Base-by-base conservation (phyloP, 2,888 invertebrate genomes). In the Cantharis nigra region DNA sequence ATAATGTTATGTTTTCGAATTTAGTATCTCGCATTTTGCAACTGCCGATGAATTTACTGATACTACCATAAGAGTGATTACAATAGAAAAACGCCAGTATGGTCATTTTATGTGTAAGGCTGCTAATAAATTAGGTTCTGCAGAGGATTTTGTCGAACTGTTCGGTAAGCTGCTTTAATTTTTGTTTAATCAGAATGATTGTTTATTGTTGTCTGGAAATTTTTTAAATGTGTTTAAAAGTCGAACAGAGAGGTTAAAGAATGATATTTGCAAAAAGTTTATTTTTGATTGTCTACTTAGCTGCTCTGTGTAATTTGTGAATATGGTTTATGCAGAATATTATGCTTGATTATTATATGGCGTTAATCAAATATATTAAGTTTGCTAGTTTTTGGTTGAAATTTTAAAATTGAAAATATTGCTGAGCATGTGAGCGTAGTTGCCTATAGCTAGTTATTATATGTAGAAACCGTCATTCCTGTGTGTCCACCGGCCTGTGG, bases 401-500 rank as follows among this genome's bases (percentile, higher is more conserved):
- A 49, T 67, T 20, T 67, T 67, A 9, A 20, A 65, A 69, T 69
- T 69, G 1, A 67, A 26, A 71, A 26, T 26, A 70, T 63, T 14
- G 62, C 70, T 72, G 1, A 69, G 77, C 75, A 75, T 78, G 78
- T 78, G 49, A 71, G 49, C 70, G 74, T 79, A 78, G 79, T 72
- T 26, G 14, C 72, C 72, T 79, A 77, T 79, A 78, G 78, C 71
- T 76, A 78, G 75, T 76, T 77, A 71, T 83, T 86, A 85, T 87
- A 84, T 90, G 88, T 93, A 95, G 96, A 97, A 91, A 95, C 96
- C 72, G 94, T 96, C 85, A 95, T 96, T 83, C 97, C 97, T 83
- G 95, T 97, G 84, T 97, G 97, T 87, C 97, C 97, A 83, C 97
- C 97, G 80, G 97, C 97, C 85, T 97, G 97, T 89, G 94, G 93